Base-by-base conservation (phyloP, 53 echinoderm and acorn worm species). In the Holothuria leucospilota region DNA sequence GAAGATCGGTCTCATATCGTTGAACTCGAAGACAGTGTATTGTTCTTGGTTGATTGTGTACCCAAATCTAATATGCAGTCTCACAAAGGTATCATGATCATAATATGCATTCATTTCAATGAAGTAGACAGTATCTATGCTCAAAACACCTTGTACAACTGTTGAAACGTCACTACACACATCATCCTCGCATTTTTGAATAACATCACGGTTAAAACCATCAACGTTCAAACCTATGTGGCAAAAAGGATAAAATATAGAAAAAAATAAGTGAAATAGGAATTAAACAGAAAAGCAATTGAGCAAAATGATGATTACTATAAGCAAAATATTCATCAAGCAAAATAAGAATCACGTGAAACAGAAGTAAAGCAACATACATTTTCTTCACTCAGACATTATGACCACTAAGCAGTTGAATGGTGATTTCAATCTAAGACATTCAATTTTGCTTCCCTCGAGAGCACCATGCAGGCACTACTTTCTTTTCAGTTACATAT, bases 101-200 rank as follows among this genome's bases (percentile, higher is more conserved):
- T 20, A 80, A 38, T 56, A 59, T 51, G 29, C 38, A 15, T n/a
- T 80, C 2, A 80, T 59, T n/a, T 80, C 80, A 12, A 80, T 30
- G 53, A 59, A 80, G 62, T 59, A 80, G 20, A 80, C 60, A 0
- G 5, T 62, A 25, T 60, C 53, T 15, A 14, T 6, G 34, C 15
- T 80, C 60, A 80, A 28, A 3, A 80, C 60, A 20, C 53, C 80
- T 30, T 80, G 28, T 6, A 30, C 61, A 2, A 18, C 20, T 13
- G 60, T 30, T 27, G 24, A 3, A 15, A 29, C 61, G 11, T 80
- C 60, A 10, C 4, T 9, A 20, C 80, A 80, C 7, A 34, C 25
- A 29, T 80, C 38, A 46, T 80, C 9, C 29, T 80, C 20, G 27
- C 80, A 80, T 24, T 38, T 58, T 34, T 80, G 59, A 20, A 80